Percentiles rank a stretch among this genome's conserved stretches.
These are phyloP conservation scores for Standfussiana lucernea DNA, from an alignment of 2,888 invertebrate genomes.

Conservation along the genomic window DNA sequence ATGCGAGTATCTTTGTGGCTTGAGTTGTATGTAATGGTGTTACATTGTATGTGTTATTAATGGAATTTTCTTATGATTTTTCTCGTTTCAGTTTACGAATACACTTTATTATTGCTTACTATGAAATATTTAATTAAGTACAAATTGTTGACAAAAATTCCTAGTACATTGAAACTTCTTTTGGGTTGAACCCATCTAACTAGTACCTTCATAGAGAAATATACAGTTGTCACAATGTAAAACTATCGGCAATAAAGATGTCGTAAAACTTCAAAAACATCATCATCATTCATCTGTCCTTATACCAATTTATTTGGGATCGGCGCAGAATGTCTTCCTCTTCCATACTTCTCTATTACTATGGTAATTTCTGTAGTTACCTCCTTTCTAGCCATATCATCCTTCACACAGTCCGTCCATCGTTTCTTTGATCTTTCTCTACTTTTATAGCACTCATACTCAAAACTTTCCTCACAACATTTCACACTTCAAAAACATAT, in stretches of 20 bases:
- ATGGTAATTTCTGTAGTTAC: background rate
- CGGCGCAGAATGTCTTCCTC: no score
- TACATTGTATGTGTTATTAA: background rate
- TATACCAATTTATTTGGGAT: no score
- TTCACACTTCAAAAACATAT: no score
- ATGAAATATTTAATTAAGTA: background rate
- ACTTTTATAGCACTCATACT: background rate
- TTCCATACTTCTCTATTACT: background rate
- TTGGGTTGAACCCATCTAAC: no score
- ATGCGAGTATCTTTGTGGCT: background rate
- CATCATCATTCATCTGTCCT: no score
- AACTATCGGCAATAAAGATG: background rate
- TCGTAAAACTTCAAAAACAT: background rate
- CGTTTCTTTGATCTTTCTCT: background rate
- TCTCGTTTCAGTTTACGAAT: background rate
- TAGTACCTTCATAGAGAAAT: background rate
- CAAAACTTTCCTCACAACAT: no score
- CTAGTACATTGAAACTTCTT: no score
- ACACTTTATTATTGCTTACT: background rate
- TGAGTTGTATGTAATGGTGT: conserved; percentile 1
- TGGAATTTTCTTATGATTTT: background rate
- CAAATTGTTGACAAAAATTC: background rate
- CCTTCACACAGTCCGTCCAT: background rate
- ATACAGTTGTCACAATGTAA: no score
- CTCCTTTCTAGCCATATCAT: background rate